phyloP scores from a whole-genome alignment of 1,140 invertebrate genomes.

The Heliothis virescens region DNA sequence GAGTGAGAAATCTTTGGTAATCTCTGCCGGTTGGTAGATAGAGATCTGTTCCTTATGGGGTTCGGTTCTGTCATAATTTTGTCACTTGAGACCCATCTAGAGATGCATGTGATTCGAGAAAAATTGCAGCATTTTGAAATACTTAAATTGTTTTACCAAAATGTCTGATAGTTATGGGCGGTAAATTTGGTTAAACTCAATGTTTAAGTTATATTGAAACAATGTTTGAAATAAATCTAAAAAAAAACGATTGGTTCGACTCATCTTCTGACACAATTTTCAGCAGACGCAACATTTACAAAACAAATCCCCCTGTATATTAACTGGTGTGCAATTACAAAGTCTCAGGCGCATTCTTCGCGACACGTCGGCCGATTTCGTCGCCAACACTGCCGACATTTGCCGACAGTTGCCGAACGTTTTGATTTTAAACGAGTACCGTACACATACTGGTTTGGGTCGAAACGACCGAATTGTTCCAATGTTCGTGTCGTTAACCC shows the following conservation, averaged over 20 bases:
- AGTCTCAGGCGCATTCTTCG: slow-evolving; percentile 71
- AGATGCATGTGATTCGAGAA: no score
- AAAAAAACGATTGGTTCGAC: no score
- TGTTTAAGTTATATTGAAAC: no score
- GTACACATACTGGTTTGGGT: slow-evolving; percentile 42
- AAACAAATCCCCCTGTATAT: slow-evolving; percentile 66
- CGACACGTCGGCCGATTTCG: slow-evolving; percentile 68
- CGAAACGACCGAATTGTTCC: slow-evolving; percentile 24
- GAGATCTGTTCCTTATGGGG: no score
- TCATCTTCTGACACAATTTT: background rate
- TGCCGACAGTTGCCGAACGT: slow-evolving; percentile 21
- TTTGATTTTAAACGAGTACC: slow-evolving; percentile 49
- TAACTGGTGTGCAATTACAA: slow-evolving; percentile 62
- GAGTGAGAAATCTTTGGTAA: background rate
- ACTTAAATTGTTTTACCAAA: no score
- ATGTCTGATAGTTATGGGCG: no score
- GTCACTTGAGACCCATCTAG: no score
- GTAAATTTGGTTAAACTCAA: no score
- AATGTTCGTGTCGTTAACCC: slow-evolving; percentile 26
- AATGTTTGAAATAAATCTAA: no score
- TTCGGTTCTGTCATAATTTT: no score
- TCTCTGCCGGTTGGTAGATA: background rate
- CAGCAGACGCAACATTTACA: background rate
- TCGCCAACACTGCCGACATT: slow-evolving; percentile 51
- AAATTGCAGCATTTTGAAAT: no score